These are phyloP conservation scores for Stenodema calcarata DNA, from an alignment of 2,888 invertebrate genomes.

Conservation along the genomic window DNA sequence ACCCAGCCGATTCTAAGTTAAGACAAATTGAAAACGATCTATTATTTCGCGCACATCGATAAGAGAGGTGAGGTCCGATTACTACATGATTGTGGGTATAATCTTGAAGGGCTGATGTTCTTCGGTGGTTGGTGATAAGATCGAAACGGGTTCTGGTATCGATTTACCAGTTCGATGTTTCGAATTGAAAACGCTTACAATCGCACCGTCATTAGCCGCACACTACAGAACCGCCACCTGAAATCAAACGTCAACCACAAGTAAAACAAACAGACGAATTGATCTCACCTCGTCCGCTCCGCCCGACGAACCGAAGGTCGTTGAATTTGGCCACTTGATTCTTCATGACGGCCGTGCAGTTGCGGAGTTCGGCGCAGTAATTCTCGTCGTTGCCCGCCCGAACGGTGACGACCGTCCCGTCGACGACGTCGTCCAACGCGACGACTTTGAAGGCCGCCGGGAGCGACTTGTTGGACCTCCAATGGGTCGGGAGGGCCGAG, in stretches of 20 bases:
- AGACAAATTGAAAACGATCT: no score
- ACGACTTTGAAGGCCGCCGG: conserved; percentile 97
- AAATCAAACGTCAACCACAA: background rate
- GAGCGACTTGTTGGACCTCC: conserved; percentile 96
- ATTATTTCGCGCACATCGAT: no score
- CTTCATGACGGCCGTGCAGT: conserved; percentile 93
- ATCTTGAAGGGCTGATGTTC: no score
- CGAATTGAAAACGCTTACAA: no score
- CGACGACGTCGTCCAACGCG: conserved; percentile 88
- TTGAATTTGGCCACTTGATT: no score
- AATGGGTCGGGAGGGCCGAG: conserved; percentile 91
- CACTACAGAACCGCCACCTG: background rate
- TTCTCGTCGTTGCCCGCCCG: conserved; percentile 98
- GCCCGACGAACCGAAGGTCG: conserved; percentile 96
- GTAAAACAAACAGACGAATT: background rate
- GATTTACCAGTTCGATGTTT: no score
- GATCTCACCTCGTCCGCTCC: conserved; percentile 86
- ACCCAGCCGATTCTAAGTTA: no score
- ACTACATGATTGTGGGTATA: no score
- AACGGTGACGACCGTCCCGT: conserved; percentile 92
- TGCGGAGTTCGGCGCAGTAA: conserved; percentile 91
- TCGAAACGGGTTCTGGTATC: no score
- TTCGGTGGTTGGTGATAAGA: no score
- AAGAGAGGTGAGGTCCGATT: no score
- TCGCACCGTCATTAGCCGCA: no score